Evolutionary conservation across 1,140 invertebrate genomes (phyloP), one percentile per base, ranked within the genome.

Genomic region (Akabosia matsudoensis): DNA sequence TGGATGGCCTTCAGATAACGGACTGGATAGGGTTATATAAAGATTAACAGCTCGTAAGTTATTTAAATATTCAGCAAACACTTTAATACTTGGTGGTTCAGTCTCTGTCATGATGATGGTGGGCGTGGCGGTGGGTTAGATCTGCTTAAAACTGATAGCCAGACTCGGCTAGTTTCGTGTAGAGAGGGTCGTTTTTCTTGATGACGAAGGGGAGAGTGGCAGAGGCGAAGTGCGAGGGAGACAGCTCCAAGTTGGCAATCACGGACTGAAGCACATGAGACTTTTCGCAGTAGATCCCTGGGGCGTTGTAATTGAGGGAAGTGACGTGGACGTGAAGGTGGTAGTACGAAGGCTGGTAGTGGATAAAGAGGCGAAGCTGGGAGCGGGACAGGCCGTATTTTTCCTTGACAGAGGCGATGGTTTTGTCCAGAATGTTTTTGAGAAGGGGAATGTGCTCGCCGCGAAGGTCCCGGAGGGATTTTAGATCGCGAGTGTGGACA

Each of bases 271-370:
- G 85, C 76, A 97, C 85, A 87, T 98, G 95, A 10, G 94, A 91
- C 83, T 91, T 91, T 83, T 96, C 94, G 24, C 89, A 88, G 84
- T 89, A 89, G 76, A 91, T 91, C 45, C 90, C 93, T 73, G 93
- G 92, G 1, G 92, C 90, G 81, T 95, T 92, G 85, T 91, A 91
- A 74, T 90, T 88, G 0, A 97, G 83, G 77, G 91, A 90, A n/a
- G 92, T 93, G 82, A 97, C 96, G 85, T 99, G 97, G 1, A 98
- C 89, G 83, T 99, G 97, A 10, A 99, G 86, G 86, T 98, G 96
- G 86, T 97, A 98, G 86, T 96, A 98, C 0, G 95, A 95, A 3
- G 97, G 97, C 83, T 96, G 96, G 85, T 99, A 99, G 84, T 99
- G 97, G 1, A 98, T 85, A 85, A 95, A 98, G 77, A 92, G 89